A percentile compares a stretch with the other conserved stretches of the same genome.
Conservation (phyloP, 2,797 vertebrate genomes). For the Poecilia wingei region DNA sequence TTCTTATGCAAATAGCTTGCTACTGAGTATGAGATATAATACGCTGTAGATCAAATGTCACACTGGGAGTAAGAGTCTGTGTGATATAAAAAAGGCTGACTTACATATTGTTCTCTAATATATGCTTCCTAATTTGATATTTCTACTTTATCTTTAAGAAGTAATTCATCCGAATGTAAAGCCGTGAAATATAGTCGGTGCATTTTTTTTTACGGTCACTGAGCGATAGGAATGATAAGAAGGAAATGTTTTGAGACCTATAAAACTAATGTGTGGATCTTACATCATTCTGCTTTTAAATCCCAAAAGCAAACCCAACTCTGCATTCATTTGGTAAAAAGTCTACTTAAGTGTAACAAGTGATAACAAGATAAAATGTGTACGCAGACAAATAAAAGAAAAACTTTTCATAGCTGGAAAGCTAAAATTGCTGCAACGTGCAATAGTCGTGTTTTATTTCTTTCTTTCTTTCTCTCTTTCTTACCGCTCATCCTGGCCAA, state of each 20-base stretch:
- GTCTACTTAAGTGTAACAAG: neutral
- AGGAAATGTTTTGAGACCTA: constrained; percentile 25
- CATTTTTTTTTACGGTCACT: constrained; percentile 36
- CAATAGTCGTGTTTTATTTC: neutral
- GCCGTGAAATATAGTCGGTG: constrained; percentile 28
- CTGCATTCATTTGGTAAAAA: constrained; percentile 4
- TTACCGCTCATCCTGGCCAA: neutral
- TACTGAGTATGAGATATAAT: constrained; percentile 76
- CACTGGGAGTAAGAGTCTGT: constrained; percentile 77
- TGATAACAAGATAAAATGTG: neutral
- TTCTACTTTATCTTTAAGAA: constrained; percentile 73
- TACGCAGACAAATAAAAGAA: neutral
- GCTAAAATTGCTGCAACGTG: neutral
- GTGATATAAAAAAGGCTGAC: constrained; percentile 82
- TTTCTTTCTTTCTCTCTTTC: too few relatives aligned
- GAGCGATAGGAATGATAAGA: constrained; percentile 36
- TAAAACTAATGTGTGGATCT: constrained; percentile 21
- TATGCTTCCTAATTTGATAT: constrained; percentile 78
- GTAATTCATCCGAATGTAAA: constrained; percentile 64
- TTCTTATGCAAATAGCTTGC: constrained; percentile 82
- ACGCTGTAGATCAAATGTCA: constrained; percentile 84
- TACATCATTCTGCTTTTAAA: constrained; percentile 24
- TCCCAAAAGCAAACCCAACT: constrained; percentile 9
- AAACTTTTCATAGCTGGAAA: neutral
- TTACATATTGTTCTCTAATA: constrained; percentile 81